Conservation (phyloP, 2,888 invertebrate genomes). For the Ochropleura plecta region DNA sequence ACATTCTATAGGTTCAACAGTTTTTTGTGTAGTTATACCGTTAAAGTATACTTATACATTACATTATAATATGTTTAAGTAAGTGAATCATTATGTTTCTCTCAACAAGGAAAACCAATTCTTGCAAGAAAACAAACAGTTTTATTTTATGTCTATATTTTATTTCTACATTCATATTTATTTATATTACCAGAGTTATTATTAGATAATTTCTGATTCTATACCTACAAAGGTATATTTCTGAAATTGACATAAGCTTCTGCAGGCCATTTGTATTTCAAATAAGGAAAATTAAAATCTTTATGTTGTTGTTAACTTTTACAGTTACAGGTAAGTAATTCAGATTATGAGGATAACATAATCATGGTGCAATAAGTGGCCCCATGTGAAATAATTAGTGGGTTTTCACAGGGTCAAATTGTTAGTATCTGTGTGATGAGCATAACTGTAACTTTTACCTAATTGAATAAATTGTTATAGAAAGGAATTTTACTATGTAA, state of each 20-base stretch:
- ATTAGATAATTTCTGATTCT: neutral
- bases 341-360: constrained; percentile 1
- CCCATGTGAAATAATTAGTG: neutral
- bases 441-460: constrained; percentile 19
- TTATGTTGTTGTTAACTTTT: neutral
- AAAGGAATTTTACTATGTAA: too few relatives aligned
- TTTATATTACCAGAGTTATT: neutral
- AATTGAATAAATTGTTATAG: too few relatives aligned
- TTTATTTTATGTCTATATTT: neutral
- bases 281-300: neutral
- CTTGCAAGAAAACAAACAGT: constrained; percentile 3
- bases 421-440: neutral
- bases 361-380: constrained; percentile 3
- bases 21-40: constrained; percentile 7
- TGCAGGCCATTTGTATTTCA: neutral
- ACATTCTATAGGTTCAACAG: neutral
- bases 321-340: neutral
- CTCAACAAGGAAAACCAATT: constrained; percentile 15
- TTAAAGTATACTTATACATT: neutral
- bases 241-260: neutral
- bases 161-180: neutral
- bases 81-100: constrained; percentile 13
- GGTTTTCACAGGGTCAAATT: constrained; percentile 9
- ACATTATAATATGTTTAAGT: too few relatives aligned
- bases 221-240: neutral